A percentile compares a stretch with the other conserved stretches of the same genome.
These are phyloP conservation scores for Hemiprocne comata DNA, from an alignment of 2,113 vertebrate genomes.

Conservation along the genomic window DNA sequence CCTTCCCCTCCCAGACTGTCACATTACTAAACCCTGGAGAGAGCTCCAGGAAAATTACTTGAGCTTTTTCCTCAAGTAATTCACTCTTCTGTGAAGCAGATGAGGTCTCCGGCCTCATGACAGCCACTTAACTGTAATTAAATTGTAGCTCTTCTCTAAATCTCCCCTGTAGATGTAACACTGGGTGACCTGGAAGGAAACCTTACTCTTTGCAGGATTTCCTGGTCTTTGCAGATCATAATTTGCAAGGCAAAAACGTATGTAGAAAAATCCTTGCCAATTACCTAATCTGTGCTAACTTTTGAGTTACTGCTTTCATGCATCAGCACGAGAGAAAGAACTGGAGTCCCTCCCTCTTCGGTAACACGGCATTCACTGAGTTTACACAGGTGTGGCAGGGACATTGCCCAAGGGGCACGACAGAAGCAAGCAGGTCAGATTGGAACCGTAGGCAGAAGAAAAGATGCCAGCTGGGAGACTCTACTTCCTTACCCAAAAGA, in stretches of 20 bases:
- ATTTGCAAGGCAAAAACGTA: neutral
- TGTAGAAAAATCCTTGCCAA: neutral
- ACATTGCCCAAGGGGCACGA: neutral
- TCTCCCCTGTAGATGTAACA: neutral
- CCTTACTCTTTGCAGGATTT: neutral
- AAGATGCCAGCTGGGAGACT: neutral
- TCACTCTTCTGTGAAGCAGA: neutral
- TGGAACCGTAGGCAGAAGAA: rapidly evolving
- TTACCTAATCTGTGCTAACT: neutral
- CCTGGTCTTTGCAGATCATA: neutral
- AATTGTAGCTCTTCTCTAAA: neutral
- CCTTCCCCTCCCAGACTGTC: neutral
- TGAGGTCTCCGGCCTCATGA: neutral
- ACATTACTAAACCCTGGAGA: neutral
- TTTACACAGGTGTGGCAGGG: neutral
- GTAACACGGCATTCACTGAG: neutral
- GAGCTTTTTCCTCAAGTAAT: neutral
- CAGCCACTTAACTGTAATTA: neutral
- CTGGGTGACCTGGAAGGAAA: neutral
- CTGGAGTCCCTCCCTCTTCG: neutral
- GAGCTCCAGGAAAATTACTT: neutral
- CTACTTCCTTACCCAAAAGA: neutral
- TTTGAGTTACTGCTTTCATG: neutral
- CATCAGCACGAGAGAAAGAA: neutral
- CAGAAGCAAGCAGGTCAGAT: neutral